A percentile compares a stretch with the other conserved stretches of the same genome.
Evolutionary conservation across 1,140 invertebrate species (phyloP).

Genomic region (Drosophila albomicans): DNA sequence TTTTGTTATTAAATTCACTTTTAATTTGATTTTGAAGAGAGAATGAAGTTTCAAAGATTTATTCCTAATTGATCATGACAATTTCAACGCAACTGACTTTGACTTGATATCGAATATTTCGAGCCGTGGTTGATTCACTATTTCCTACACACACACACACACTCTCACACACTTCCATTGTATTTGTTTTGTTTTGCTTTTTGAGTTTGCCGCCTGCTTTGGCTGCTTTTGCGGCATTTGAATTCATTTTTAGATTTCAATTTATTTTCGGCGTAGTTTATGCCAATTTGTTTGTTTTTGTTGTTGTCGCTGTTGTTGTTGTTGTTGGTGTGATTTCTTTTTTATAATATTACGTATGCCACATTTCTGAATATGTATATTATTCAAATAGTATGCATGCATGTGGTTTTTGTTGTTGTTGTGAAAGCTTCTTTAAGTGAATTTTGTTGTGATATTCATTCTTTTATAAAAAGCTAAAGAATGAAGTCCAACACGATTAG

Average conservation of each 20-base stretch:
- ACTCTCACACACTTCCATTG: not conserved
- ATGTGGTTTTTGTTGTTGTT: not conserved
- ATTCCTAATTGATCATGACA: not conserved
- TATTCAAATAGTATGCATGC: conserved; percentile 6
- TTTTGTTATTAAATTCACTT: too few relatives aligned
- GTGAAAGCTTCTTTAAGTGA: conserved; percentile 59
- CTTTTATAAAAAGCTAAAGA: conserved; percentile 17
- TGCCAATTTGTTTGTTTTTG: conserved; percentile 69
- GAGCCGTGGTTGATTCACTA: conserved; percentile 31
- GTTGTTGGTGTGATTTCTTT: conserved; percentile 73
- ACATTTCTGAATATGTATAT: conserved; percentile 60
- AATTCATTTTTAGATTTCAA: conserved; percentile 80
- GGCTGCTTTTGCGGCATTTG: conserved; percentile 54
- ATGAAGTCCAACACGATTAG: conserved; percentile 6
- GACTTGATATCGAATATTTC: conserved; percentile 13
- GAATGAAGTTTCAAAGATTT: not conserved
- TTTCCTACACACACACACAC: conserved; percentile 33
- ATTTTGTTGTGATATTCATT: conserved; percentile 64
- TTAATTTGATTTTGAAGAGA: too few relatives aligned
- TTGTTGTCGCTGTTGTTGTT: conserved; percentile 46
- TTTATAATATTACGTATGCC: conserved; percentile 70
- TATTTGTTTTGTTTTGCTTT: conserved; percentile 50
- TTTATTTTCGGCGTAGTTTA: conserved; percentile 80
- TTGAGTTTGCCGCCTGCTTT: conserved; percentile 55
- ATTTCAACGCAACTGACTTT: not conserved